These are phyloP conservation scores for Ectobius pallidus DNA, from an alignment of 2,888 invertebrate genomes.

Conservation along the genomic window DNA sequence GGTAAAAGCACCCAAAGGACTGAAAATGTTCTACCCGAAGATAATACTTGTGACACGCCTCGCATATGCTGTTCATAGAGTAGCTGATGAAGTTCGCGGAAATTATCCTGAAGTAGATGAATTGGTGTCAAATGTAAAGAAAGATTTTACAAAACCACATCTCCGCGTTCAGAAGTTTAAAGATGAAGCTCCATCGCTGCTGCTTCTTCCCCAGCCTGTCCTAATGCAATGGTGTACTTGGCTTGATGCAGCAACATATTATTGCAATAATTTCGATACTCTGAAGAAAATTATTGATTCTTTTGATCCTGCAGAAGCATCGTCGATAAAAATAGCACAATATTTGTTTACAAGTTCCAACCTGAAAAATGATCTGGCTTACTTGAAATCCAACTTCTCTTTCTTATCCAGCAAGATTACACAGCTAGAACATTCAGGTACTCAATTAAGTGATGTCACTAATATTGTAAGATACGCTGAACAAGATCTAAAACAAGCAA, in stretches of 20 bases:
- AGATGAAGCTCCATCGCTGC: too few species aligned
- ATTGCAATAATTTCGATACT: not conserved
- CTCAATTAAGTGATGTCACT: not conserved
- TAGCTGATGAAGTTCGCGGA: slow-evolving; percentile 47
- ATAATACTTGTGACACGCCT: slow-evolving; percentile 49
- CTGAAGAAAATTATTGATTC: not conserved
- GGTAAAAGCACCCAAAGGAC: slow-evolving; percentile 45
- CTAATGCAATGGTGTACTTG: too few species aligned
- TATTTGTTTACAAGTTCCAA: not conserved
- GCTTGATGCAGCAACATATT: too few species aligned
- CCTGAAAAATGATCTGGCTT: slow-evolving; percentile 4
- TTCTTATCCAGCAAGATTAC: slow-evolving; percentile 9
- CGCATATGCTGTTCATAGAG: slow-evolving; percentile 47
- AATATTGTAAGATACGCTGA: not conserved
- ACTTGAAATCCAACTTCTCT: not conserved
- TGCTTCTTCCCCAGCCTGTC: too few species aligned
- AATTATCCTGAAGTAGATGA: slow-evolving; percentile 46
- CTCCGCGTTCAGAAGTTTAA: too few species aligned
- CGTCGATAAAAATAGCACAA: not conserved
- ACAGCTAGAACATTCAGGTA: not conserved
- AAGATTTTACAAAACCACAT: not conserved
- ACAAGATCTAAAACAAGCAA: not conserved
- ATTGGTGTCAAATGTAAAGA: slow-evolving; percentile 46
- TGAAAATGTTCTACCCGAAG: slow-evolving; percentile 48
- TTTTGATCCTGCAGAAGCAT: not conserved